Evolutionary conservation across 53 echinoderm and acorn worm genomes (phyloP).

Genomic region (Luidia sarsii): DNA sequence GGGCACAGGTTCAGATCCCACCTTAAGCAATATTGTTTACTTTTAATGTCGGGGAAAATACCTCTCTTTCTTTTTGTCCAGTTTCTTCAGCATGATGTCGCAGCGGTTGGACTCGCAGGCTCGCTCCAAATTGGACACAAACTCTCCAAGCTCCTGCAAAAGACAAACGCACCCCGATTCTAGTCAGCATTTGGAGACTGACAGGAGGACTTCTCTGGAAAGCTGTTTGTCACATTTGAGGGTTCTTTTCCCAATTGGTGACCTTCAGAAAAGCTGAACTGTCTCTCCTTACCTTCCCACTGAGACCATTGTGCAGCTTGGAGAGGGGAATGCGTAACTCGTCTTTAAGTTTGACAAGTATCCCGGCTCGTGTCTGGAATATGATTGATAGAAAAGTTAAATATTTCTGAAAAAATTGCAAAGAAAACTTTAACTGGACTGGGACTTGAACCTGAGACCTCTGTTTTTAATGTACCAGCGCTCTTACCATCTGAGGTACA

Average conservation of each 20-base stretch:
- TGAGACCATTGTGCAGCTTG: conserved; percentile 81
- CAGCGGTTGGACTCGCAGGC: conserved; percentile 76
- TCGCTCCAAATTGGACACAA: conserved; percentile 67
- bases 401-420: too few species aligned
- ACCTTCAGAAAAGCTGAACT: not conserved
- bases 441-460: too few species aligned
- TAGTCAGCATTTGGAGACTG: too few species aligned
- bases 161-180: not conserved
- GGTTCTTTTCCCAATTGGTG: not conserved
- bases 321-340: conserved; percentile 52
- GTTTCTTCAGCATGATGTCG: conserved; percentile 89
- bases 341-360: conserved; percentile 87
- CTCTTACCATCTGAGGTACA: too few species aligned
- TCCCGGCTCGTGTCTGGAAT: conserved; percentile 77
- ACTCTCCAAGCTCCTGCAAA: conserved; percentile 89
- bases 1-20: not conserved
- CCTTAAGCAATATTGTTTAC: not conserved
- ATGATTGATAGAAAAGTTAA: too few species aligned
- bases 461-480: too few species aligned
- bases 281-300: conserved; percentile 67
- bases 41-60: too few species aligned
- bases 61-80: conserved; percentile 99
- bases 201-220: too few species aligned
- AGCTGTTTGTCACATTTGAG: too few species aligned
- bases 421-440: too few species aligned